Percentiles rank a stretch among this genome's conserved stretches.
Evolutionary conservation across 2,797 vertebrate species (phyloP).

Genomic region (Pipistrellus kuhlii): DNA sequence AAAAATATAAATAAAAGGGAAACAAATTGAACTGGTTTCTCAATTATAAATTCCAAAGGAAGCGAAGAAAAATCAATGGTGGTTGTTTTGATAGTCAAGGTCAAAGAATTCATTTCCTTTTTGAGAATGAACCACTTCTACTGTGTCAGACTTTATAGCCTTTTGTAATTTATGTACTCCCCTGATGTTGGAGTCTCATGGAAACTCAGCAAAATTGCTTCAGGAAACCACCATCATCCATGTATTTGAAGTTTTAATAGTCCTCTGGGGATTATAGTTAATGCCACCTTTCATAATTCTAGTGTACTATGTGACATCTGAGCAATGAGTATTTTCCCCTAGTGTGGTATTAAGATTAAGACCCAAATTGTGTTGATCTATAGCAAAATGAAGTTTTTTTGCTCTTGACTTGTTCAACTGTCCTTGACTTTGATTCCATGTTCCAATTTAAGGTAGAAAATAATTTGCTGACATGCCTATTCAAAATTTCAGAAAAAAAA

Average conservation of each 20-base stretch:
- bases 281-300: conserved; percentile 52
- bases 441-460: conserved; percentile 3
- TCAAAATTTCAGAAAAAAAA: conserved; percentile 57
- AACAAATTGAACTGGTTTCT: neutral
- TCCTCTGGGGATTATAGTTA: conserved; percentile 53
- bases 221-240: conserved; percentile 53
- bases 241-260: conserved; percentile 65
- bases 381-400: neutral
- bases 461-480: conserved; percentile 11
- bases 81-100: conserved; percentile 63
- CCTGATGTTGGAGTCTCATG: conserved; percentile 42
- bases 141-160: conserved; percentile 64
- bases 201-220: conserved; percentile 57
- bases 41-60: conserved; percentile 29
- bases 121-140: conserved; percentile 47
- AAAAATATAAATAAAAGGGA: neutral
- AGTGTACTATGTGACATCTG: conserved; percentile 4
- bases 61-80: neutral
- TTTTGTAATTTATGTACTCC: conserved; percentile 64
- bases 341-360: conserved; percentile 11
- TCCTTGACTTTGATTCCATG: conserved; percentile 5
- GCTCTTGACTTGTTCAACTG: conserved; percentile 46
- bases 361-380: conserved; percentile 28
- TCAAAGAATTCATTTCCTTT: conserved; percentile 69
- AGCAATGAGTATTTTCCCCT: conserved; percentile 29